Base-by-base conservation (phyloP, 2,113 vertebrate species). In the Hippocampus barbouri region DNA sequence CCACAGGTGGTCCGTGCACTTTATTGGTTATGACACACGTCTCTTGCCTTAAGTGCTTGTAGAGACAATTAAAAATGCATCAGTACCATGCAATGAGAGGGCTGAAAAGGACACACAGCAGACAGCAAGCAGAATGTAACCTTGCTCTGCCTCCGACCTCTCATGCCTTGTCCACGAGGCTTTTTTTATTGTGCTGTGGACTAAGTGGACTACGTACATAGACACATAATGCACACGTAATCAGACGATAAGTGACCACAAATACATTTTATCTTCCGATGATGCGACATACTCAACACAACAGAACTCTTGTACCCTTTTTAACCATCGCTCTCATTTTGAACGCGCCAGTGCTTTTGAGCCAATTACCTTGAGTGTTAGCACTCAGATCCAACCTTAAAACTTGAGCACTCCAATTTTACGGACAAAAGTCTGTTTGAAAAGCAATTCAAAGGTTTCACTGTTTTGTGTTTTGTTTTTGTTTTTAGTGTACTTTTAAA, bases 61-160 rank as follows among this genome's bases (percentile, higher is more conserved):
- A 74, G 82, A 88, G 81, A 83, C 79, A 89, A 91, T 91, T 85
- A 91, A 88, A 90, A 86, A 81, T 85, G 74, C 68, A 87, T 85
- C 75, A 86, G 86, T 54, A 74, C 76, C 80, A 78, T 83, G 77
- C 82, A 86, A 83, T 25, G 1, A 76, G 83, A 77, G 68, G 47
- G 71, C 69, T 72, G 41, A 74, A 80, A 76, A 79, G 77, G 40
- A 78, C 79, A 80, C 64, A 64, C 86, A 16, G 64, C 77, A 81
- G 77, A 82, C 34, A 85, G 84, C 73, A 76, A 85, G 84, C 73
- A 76, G 76, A 68, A 70, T 78, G 81, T 74, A 85, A 86, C 86
- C 86, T 84, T 88, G 80, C 72, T 75, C 67, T n/a, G 72, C 73
- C 69, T 69, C 68, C 71, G 78, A 72, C 79, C 79, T 73, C 71